Evolutionary conservation across 2,113 vertebrate species (phyloP).

Genomic region (Salvelinus fontinalis): DNA sequence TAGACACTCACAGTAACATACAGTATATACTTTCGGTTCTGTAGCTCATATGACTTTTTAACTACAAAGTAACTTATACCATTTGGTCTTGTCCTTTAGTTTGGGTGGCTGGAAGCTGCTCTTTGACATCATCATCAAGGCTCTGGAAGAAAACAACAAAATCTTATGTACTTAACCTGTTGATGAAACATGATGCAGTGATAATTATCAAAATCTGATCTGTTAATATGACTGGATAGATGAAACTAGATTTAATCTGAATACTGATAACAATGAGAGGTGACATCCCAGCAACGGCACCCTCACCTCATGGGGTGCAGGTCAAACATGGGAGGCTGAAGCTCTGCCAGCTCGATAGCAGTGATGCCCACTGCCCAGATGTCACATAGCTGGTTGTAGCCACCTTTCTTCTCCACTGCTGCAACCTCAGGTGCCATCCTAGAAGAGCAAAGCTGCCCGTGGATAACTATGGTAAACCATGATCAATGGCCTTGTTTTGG

Average conservation of each 20-base stretch:
- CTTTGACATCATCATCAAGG: constrained; percentile 90
- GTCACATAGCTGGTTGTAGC: constrained; percentile 87
- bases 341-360: constrained; percentile 84
- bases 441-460: neutral
- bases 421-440: constrained; percentile 93
- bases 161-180: too few species aligned
- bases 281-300: neutral
- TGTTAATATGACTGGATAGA: too few species aligned
- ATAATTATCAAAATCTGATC: too few species aligned
- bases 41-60: too few species aligned
- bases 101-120: constrained; percentile 88
- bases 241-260: neutral
- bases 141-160: constrained; percentile 61
- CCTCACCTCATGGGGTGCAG: constrained; percentile 85
- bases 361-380: constrained; percentile 90
- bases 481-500: too few species aligned
- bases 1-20: too few species aligned
- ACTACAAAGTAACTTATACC: constrained; percentile 66
- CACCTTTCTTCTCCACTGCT: constrained; percentile 87
- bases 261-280: constrained; percentile 6
- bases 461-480: neutral
- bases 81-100: constrained; percentile 82
- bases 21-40: too few species aligned
- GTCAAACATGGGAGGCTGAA: constrained; percentile 85
- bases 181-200: too few species aligned